Conservation (phyloP, 2,797 vertebrate genomes). For the Myotis pilosus region DNA sequence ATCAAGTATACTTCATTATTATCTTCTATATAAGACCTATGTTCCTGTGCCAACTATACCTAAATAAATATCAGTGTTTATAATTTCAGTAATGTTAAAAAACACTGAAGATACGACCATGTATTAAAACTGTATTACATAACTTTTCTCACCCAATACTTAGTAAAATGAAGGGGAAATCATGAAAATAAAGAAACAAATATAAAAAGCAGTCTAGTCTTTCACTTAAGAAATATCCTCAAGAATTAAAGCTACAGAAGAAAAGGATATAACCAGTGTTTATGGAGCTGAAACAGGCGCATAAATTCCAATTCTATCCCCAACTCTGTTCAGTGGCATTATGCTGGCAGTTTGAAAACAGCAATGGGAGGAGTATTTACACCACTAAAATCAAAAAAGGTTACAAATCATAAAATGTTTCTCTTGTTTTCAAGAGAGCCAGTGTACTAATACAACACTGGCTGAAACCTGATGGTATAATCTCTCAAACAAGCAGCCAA, state of each 20-base stretch:
- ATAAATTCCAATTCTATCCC: background rate
- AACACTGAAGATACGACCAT: background rate
- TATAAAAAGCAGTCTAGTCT: background rate
- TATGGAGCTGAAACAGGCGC: background rate
- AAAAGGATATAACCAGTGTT: background rate
- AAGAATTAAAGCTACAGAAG: slow-evolving; percentile 8
- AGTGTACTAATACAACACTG: background rate
- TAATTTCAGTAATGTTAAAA: background rate
- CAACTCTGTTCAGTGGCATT: background rate
- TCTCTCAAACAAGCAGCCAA: slow-evolving; percentile 11
- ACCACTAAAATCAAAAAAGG: background rate
- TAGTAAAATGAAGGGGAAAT: background rate
- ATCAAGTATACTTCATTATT: background rate
- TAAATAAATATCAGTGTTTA: slow-evolving; percentile 15
- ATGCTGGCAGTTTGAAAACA: background rate
- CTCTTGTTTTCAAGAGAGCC: background rate
- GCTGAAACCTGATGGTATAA: background rate
- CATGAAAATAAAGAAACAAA: background rate
- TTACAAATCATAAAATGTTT: background rate
- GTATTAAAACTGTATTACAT: background rate
- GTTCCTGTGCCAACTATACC: background rate
- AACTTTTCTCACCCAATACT: background rate
- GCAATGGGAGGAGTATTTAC: background rate
- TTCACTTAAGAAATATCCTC: background rate
- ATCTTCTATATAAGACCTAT: background rate